Evolutionary conservation across 2,888 invertebrate species (phyloP).

Genomic region (Celastrina argiolus): DNA sequence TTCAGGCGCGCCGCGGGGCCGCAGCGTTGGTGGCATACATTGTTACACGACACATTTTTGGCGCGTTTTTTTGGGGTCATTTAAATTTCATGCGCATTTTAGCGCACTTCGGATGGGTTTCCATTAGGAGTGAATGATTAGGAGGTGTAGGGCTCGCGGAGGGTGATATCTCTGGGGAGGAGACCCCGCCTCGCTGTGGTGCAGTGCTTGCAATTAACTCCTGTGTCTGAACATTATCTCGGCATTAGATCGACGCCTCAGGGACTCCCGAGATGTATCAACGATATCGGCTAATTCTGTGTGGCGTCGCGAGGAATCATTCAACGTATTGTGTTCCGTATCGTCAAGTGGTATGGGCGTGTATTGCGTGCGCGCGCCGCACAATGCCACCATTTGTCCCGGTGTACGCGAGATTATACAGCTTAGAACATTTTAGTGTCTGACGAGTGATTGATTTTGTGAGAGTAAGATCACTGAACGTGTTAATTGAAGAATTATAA

Average conservation of each 20-base stretch:
- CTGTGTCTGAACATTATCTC: constrained; percentile 65
- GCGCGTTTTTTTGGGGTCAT: constrained; percentile 63
- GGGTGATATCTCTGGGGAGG: constrained; percentile 48
- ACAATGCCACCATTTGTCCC: not conserved
- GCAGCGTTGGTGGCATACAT: constrained; percentile 70
- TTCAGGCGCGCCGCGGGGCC: constrained; percentile 60
- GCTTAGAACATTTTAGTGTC: constrained; percentile 16
- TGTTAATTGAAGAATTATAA: constrained; percentile 23
- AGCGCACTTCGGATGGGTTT: constrained; percentile 56
- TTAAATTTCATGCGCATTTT: constrained; percentile 73
- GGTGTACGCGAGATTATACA: constrained; percentile 12
- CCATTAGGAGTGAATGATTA: constrained; percentile 73
- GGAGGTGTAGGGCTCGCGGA: constrained; percentile 46
- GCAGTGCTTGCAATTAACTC: constrained; percentile 73
- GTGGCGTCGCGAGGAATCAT: not conserved
- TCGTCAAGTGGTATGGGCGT: not conserved
- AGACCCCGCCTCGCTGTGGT: constrained; percentile 58
- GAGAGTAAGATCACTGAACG: constrained; percentile 16
- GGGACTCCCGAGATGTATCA: constrained; percentile 28
- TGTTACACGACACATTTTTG: constrained; percentile 41
- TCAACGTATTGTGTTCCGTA: constrained; percentile 18
- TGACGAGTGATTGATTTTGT: constrained; percentile 24
- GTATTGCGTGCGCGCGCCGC: not conserved
- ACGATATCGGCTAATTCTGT: constrained; percentile 23
- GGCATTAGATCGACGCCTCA: constrained; percentile 49